Evolutionary conservation across 2,888 invertebrate genomes (phyloP).

Genomic region (Leptinotarsa haldemani): DNA sequence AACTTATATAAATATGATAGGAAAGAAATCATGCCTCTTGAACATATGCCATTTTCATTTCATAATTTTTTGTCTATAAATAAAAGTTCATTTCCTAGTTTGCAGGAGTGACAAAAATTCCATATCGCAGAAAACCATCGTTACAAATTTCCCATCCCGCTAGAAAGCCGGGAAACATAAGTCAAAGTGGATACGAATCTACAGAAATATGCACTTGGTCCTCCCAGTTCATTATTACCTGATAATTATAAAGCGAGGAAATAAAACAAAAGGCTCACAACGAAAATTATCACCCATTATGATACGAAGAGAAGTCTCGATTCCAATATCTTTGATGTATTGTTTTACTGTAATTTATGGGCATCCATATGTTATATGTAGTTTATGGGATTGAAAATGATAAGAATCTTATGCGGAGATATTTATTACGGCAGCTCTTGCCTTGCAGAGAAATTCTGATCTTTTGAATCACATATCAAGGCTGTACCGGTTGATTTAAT

Average conservation of each 20-base stretch:
- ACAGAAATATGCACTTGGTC: conserved; percentile 27
- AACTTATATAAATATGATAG: too few species aligned
- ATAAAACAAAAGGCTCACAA: conserved; percentile 56
- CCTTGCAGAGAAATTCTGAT: conserved; percentile 17
- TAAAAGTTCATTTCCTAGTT: too few species aligned
- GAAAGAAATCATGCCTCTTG: too few species aligned
- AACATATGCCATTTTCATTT: too few species aligned
- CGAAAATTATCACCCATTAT: conserved; percentile 37
- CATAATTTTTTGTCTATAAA: too few species aligned
- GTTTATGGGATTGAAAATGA: conserved; percentile 41
- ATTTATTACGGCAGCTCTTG: conserved; percentile 31
- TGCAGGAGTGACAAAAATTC: too few species aligned
- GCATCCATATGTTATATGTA: conserved; percentile 33
- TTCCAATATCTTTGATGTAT: conserved; percentile 41
- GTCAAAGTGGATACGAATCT: conserved; percentile 15
- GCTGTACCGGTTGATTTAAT: conserved; percentile 9
- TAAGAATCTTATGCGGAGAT: conserved; percentile 35
- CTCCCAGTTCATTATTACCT: conserved; percentile 43
- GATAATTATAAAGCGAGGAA: conserved; percentile 47
- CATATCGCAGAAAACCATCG: not conserved
- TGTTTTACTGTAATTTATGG: conserved; percentile 34
- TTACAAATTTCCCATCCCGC: not conserved
- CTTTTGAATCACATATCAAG: conserved; percentile 18
- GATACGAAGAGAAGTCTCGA: conserved; percentile 31
- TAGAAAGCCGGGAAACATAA: not conserved